Base-by-base conservation (phyloP, 1,140 invertebrate species). In the Papilio polytes region DNA sequence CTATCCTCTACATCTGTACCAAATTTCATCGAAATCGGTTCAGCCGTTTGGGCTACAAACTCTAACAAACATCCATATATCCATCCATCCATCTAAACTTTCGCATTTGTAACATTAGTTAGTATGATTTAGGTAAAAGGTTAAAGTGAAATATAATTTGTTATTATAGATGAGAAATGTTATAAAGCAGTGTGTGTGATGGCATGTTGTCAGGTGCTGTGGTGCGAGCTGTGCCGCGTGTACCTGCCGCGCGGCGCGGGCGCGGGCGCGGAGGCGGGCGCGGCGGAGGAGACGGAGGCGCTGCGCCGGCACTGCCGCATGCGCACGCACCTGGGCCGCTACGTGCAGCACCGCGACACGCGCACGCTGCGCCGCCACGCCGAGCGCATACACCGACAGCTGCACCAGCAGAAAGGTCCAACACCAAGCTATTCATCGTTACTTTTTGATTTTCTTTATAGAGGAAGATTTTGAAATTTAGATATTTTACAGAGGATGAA, bases 211-310 rank as follows among this genome's bases (percentile, higher is more conserved):
- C 77, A 95, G 94, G 94, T 96, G 26, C 96, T 95, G 88, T 97
- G 96, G 91, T 98, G 97, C 86, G 97, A 97, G 84, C 88, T 98
- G 41, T 98, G 97, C 91, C 96, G 97, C 85, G 95, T 96, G 85
- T 98, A 97, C 91, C 91, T 98, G 78, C 95, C 96, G 56, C 96
- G 96, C 2, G 59, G 20, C 9, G n/a, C 59, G 59, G 59, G 59
- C 46, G 88, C 95, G 81, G 96, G 96, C 36, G 63, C 87, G 9
- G 93, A 91, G 79, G 88, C 90, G 76, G 86, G 36, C 36, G 36
- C 36, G 6, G 36, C 89, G 0, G 97, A 97, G 81, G 94, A 95
- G 80, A 96, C 97, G 83, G 94, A 96, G 74, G 96, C 96, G 36
- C 90, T 97, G 74, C 96, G 96, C 31, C 95, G 96, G 76, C 97